Conservation (phyloP, 2,888 invertebrate genomes). For the Agrenia bidenticulata region DNA sequence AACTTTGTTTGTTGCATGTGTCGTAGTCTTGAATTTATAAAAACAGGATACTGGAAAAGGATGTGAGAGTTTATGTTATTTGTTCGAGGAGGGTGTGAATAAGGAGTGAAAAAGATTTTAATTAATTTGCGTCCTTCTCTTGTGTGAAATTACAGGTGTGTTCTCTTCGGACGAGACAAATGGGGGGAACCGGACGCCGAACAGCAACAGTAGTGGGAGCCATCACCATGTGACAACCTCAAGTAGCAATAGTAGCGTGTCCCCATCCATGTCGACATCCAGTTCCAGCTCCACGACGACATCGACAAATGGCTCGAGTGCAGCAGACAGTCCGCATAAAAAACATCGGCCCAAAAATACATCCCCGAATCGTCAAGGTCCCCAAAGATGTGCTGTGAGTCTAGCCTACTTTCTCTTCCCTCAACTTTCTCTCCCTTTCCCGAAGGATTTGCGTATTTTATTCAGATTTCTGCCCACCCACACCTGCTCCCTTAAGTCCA, state of each 20-base stretch:
- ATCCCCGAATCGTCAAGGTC: constrained; percentile 86
- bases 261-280: constrained; percentile 19
- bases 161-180: constrained; percentile 49
- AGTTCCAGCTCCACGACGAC: constrained; percentile 23
- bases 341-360: constrained; percentile 79
- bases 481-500: too few species aligned
- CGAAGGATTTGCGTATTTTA: too few species aligned
- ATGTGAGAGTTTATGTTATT: too few species aligned
- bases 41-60: too few species aligned
- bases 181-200: constrained; percentile 10
- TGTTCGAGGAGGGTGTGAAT: too few species aligned
- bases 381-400: constrained; percentile 85
- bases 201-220: constrained; percentile 11
- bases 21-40: too few species aligned
- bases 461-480: too few species aligned
- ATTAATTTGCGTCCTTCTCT: not conserved
- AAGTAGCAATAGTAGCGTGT: constrained; percentile 12
- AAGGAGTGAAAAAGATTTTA: not conserved
- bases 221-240: constrained; percentile 1
- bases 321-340: constrained; percentile 60
- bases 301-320: not conserved
- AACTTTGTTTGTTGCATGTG: too few species aligned
- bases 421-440: too few species aligned
- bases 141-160: constrained; percentile 42
- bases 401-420: not conserved